These are phyloP conservation scores for Anthopleura sola DNA, from an alignment of 64 coral and sea anemone species.

Conservation along the genomic window DNA sequence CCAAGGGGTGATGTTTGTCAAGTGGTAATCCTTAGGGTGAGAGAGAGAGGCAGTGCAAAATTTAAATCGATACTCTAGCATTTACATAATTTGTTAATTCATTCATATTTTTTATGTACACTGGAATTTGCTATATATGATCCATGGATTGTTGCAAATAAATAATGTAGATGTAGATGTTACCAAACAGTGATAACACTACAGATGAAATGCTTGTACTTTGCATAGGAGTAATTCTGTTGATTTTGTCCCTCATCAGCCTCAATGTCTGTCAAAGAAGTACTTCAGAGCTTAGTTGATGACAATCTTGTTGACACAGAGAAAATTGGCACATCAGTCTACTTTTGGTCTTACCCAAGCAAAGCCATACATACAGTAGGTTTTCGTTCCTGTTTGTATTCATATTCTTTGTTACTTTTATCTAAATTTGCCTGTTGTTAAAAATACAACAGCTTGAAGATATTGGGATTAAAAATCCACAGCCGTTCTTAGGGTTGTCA, in stretches of 20 bases:
- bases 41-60: no score
- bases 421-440: no score
- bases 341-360: slow-evolving; percentile 98
- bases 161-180: no score
- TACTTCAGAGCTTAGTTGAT: slow-evolving; percentile 92
- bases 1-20: not conserved
- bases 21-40: not conserved
- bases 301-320: slow-evolving; percentile 95
- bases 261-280: slow-evolving; percentile 96
- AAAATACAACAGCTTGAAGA: no score
- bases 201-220: not conserved
- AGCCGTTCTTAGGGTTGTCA: no score
- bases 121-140: no score
- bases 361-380: slow-evolving; percentile 93
- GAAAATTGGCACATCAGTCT: slow-evolving; percentile 94
- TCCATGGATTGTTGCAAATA: no score
- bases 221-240: not conserved
- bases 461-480: not conserved
- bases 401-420: not conserved
- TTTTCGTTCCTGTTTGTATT: not conserved
- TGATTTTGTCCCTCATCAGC: slow-evolving; percentile 11
- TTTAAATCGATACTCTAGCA: no score
- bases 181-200: no score
- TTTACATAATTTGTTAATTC: no score
- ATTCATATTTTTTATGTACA: no score